These are phyloP conservation scores for Lasioglossum malachurum DNA, from an alignment of 2,888 invertebrate genomes.

Conservation along the genomic window DNA sequence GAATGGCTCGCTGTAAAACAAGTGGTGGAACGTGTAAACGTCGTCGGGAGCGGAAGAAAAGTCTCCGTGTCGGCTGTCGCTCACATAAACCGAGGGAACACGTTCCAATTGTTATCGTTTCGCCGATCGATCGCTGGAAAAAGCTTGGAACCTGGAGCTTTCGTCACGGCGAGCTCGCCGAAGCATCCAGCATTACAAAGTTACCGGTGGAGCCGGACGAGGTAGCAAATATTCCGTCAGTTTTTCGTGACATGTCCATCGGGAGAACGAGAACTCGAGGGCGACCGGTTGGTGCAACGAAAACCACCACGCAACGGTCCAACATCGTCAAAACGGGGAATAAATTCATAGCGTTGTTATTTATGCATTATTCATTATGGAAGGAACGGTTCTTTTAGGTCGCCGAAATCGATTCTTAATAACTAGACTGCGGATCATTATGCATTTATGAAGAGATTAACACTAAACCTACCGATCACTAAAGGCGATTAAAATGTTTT, in stretches of 20 bases:
- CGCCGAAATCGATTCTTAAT: no score
- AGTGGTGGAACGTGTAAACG: background rate
- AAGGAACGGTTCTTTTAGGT: no score
- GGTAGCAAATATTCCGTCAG: conserved; percentile 3
- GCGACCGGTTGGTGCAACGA: background rate
- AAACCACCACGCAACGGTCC: background rate
- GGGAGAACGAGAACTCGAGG: background rate
- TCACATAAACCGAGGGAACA: background rate
- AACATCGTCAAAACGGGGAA: background rate
- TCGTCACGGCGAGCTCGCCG: background rate
- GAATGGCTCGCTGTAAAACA: background rate
- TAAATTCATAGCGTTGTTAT: background rate
- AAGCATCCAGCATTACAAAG: background rate
- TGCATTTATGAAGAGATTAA: no score
- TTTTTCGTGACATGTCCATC: conserved; percentile 5
- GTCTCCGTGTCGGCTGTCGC: background rate
- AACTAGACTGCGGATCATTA: no score
- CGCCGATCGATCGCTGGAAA: background rate
- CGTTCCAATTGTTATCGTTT: background rate
- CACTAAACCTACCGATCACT: no score
- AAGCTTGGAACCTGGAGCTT: background rate
- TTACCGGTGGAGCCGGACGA: background rate
- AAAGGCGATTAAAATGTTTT: no score
- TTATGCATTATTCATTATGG: background rate
- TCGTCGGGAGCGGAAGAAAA: background rate